Evolutionary conservation across 2,113 vertebrate genomes (phyloP).

Genomic region (Isurus oxyrinchus): DNA sequence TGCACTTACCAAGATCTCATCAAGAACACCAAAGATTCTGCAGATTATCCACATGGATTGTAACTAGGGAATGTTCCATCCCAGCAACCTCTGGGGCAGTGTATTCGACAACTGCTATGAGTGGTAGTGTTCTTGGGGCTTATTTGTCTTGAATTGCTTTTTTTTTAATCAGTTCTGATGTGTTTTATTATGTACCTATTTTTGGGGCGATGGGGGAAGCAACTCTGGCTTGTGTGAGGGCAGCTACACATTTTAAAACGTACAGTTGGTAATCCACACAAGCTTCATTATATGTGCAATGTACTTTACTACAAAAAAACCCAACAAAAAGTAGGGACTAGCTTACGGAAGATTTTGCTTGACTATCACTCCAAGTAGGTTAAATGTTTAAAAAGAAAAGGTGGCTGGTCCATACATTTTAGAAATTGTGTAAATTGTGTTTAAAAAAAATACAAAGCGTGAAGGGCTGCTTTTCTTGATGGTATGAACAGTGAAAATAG

Average conservation of each 20-base stretch:
- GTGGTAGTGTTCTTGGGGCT: constrained; percentile 5
- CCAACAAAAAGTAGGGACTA: not conserved
- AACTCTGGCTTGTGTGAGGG: not conserved
- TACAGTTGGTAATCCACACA: not conserved
- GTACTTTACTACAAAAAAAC: constrained; percentile 1
- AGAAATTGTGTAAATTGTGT: not conserved
- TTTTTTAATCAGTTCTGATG: not conserved
- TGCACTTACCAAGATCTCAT: constrained; percentile 12
- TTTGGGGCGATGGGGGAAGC: too few relatives aligned
- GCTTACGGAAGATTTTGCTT: not conserved
- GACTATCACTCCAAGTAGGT: constrained; percentile 7
- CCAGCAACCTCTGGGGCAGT: not conserved
- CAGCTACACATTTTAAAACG: not conserved
- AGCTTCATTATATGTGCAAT: constrained; percentile 5
- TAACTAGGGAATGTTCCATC: not conserved
- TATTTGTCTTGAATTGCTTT: not conserved
- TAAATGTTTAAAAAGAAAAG: not conserved
- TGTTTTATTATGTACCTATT: not conserved
- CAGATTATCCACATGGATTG: not conserved
- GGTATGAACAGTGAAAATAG: not conserved
- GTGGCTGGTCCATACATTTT: not conserved
- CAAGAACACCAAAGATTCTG: not conserved
- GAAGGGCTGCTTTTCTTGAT: not conserved
- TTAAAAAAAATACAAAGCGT: not conserved
- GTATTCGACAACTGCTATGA: not conserved